These are phyloP conservation scores for Dendroctonus valens DNA, from an alignment of 1,140 invertebrate species.

Conservation along the genomic window DNA sequence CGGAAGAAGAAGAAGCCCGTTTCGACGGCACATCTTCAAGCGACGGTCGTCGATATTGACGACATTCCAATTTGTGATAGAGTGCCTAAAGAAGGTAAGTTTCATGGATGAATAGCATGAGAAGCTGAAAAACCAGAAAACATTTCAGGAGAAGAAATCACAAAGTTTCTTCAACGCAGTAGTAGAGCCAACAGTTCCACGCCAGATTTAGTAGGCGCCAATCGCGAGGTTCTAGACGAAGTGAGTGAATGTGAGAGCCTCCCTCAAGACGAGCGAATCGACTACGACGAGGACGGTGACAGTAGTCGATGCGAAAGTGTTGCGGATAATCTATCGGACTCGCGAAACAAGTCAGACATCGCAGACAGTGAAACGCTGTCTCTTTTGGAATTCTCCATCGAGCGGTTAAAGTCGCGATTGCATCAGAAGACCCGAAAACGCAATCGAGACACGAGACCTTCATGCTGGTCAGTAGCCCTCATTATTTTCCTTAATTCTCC, in stretches of 20 bases:
- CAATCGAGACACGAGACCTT: conserved; percentile 25
- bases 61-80: conserved; percentile 55
- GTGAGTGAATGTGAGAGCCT: conserved; percentile 60
- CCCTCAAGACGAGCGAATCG: conserved; percentile 51
- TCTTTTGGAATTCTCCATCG: conserved; percentile 48
- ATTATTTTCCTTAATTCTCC: not conserved
- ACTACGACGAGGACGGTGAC: conserved; percentile 40
- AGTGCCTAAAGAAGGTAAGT: conserved; percentile 59
- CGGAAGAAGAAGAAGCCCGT: conserved; percentile 75
- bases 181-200: conserved; percentile 11
- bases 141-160: conserved; percentile 54
- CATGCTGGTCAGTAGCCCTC: not conserved
- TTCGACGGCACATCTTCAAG: conserved; percentile 2
- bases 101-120: not conserved
- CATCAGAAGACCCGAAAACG: conserved; percentile 42
- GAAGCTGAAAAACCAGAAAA: not conserved
- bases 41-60: conserved; percentile 5
- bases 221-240: conserved; percentile 49
- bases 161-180: conserved; percentile 57
- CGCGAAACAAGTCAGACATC: conserved; percentile 44
- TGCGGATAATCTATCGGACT: conserved; percentile 8
- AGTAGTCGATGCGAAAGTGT: conserved; percentile 29
- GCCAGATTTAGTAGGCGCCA: conserved; percentile 9
- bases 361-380: conserved; percentile 40
- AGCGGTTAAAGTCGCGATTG: conserved; percentile 38